Base-by-base conservation (phyloP, 2,888 invertebrate genomes). In the Ornithoptera priamus region DNA sequence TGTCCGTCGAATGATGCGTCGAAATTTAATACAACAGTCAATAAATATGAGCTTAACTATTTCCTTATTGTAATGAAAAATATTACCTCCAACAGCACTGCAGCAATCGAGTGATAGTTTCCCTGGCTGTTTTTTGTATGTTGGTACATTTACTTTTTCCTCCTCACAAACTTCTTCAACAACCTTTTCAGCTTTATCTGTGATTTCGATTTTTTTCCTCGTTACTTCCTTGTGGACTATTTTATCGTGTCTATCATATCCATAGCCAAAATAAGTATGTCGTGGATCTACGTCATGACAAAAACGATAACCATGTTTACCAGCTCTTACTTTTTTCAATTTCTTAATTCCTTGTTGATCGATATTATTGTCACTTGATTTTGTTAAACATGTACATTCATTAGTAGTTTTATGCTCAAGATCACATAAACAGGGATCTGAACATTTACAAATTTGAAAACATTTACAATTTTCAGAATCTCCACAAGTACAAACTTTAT, bases 101-200 rank as follows among this genome's bases (percentile, higher is more conserved):
- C 92, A 93, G 72, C 92, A 92, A 74, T 93, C 93, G 70, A 92
- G 76, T 46, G 90, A 87, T 58, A 89, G 83, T 70, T 84, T 89
- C 36, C 84, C 78, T 62, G 80, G 72, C 79, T 83, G 85, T 72
- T 80, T 84, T 73, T 85, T 85, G 71, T 78, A 92, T 59, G 78
- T 77, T n/a, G 89, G 88, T 36, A 80, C 75, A 66, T 80, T 73
- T 0, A 77, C 68, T n/a, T 80, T 84, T 72, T 86, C 84, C 62
- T 81, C 73, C 6, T 79, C 76, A 71, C 85, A 84, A 39, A 74
- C 72, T n/a, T 70, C 70, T 24, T 72, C 74, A 0, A 64, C 18
- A 20, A 22, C 36, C n/a, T 70, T 20, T 8, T 60, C 76, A 74
- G 69, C 81, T 77, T 2, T 81, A 72, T 42, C 90, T 77, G 6